Evolutionary conservation across 2,888 invertebrate genomes (phyloP).

Genomic region (Drosophila pullipes): DNA sequence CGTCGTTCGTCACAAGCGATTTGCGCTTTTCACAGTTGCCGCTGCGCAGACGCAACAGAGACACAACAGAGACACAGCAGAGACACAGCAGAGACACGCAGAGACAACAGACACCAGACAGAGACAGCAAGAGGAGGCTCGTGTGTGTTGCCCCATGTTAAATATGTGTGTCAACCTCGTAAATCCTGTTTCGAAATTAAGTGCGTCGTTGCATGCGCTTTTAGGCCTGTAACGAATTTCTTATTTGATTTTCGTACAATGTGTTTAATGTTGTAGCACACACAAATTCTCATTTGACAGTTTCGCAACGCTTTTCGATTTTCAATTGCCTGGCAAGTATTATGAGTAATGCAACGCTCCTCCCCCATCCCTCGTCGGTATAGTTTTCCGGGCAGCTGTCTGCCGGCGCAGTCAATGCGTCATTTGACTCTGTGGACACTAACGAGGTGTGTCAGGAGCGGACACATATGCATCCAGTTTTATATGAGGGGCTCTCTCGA

Average conservation of each 20-base stretch:
- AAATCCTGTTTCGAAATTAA: constrained; percentile 79
- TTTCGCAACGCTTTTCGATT: constrained; percentile 76
- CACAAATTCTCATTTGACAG: constrained; percentile 60
- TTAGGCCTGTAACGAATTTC: constrained; percentile 73
- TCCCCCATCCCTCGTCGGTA: background rate
- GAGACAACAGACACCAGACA: background rate
- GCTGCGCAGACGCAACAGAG: constrained; percentile 61
- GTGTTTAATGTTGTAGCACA: constrained; percentile 73
- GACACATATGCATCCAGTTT: constrained; percentile 12
- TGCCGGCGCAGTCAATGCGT: constrained; percentile 49
- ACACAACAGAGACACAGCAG: constrained; percentile 44
- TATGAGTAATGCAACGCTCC: constrained; percentile 1
- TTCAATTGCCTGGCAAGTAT: constrained; percentile 55
- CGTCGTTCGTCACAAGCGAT: constrained; percentile 83
- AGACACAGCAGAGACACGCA: constrained; percentile 43
- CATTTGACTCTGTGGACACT: constrained; percentile 13
- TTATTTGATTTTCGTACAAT: constrained; percentile 79
- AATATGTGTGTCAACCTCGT: constrained; percentile 83
- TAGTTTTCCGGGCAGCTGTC: constrained; percentile 8
- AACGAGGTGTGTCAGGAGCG: constrained; percentile 38
- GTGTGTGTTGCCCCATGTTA: constrained; percentile 42
- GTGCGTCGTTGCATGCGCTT: constrained; percentile 55
- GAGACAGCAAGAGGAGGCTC: constrained; percentile 13
- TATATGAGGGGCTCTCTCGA: background rate
- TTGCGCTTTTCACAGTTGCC: constrained; percentile 76